Base-by-base conservation (phyloP, 2,113 vertebrate species). In the Colistium nudipinnis region DNA sequence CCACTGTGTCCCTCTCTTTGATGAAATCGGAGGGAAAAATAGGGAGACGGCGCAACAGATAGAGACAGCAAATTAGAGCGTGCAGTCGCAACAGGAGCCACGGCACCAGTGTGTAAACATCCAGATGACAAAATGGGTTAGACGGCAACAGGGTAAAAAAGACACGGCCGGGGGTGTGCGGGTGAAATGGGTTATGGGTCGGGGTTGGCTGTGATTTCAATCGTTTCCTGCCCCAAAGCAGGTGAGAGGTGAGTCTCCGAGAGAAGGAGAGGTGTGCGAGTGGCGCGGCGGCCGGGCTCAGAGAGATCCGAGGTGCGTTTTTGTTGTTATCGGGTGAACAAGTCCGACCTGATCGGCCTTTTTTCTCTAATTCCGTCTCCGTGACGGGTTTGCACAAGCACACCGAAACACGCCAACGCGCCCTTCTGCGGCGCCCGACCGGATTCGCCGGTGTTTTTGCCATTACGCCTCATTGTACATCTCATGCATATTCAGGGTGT, bases 321-420 rank as follows among this genome's bases (percentile, higher is more conserved):
- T 51, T 39, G 10, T 2, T 36, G 39, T 61, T 1, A 1, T 62
- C 31, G 48, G 61, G 56, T 63, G 38, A 90, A 83, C 84, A 12
- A 70, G 89, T 88, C 63, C 6, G 16, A 60, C 86, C 74, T 67
- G 88, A 87, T 76, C 56, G 3, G 67, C 12, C 64, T 77, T 70
- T 82, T 80, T 70, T 82, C 78, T 84, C 71, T 70, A 76, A 65
- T 49, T 71, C 51, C 62, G 76, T 78, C 64, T 25, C 17, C 2
- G 14, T 61, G 71, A 64, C 63, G 30, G 52, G 82, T 65, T 70
- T 69, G 51, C 44, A 62, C 71, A 51, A 14, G 76, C 49, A 55
- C n/a, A 31, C 8, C 1, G n/a, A 43, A 52, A 70, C 57, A 44
- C 33, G 14, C 39, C 36, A 44, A 28, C 60, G 33, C 33, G 47